Conservation (phyloP, 2,888 invertebrate genomes). For the Drosophila basisetae region DNA sequence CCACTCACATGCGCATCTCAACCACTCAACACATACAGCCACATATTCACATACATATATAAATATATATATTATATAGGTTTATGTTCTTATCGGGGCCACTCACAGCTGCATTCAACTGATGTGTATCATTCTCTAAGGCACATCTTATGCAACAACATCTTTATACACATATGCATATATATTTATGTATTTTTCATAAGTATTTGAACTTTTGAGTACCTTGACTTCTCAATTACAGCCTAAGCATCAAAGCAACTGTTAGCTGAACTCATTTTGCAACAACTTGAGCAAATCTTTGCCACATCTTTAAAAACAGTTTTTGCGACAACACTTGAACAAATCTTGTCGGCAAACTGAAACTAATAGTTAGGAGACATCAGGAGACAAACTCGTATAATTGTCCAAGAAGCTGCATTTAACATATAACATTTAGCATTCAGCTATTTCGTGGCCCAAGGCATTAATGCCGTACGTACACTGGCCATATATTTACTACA, state of each 20-base stretch:
- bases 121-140: constrained; percentile 47
- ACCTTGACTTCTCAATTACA: constrained; percentile 49
- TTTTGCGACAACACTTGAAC: background rate
- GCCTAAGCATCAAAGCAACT: constrained; percentile 21
- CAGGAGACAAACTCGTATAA: constrained; percentile 13
- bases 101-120: constrained; percentile 47
- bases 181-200: background rate
- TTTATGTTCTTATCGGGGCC: constrained; percentile 52
- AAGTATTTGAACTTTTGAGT: constrained; percentile 1
- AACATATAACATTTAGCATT: background rate
- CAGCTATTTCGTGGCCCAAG: constrained; percentile 16
- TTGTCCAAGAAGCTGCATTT: constrained; percentile 37
- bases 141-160: constrained; percentile 41
- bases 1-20: constrained; percentile 29
- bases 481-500: constrained; percentile 1
- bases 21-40: constrained; percentile 6
- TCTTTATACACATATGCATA: constrained; percentile 40
- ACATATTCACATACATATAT: constrained; percentile 37
- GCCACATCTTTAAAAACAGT: constrained; percentile 2
- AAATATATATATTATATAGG: constrained; percentile 36
- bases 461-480: constrained; percentile 5
- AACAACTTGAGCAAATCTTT: constrained; percentile 1
- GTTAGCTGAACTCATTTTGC: constrained; percentile 10
- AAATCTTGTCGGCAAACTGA: background rate
- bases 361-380: background rate